Conservation (phyloP, 1,140 invertebrate species). For the Euura lappo region DNA sequence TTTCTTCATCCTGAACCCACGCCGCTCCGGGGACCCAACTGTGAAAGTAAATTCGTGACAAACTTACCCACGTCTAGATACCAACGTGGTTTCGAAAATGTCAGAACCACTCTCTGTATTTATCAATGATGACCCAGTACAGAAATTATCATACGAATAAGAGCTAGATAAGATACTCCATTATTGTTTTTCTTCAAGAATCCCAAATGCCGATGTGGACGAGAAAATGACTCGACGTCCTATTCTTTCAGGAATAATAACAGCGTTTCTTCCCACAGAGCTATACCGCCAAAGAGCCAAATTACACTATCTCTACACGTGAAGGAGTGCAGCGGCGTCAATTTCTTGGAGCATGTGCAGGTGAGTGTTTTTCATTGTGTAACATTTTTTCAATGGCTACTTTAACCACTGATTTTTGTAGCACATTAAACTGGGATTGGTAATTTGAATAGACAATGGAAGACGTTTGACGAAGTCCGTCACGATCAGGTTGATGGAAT, state of each 20-base stretch:
- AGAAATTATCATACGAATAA: no score
- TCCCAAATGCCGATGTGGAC: no score
- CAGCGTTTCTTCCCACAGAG: constrained; percentile 55
- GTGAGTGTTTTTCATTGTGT: constrained; percentile 40
- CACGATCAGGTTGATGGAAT: no score
- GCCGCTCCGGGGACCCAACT: background rate
- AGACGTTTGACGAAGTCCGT: no score
- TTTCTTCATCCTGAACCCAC: background rate
- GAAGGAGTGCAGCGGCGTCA: constrained; percentile 81
- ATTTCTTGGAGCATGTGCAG: constrained; percentile 94
- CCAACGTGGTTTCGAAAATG: no score
- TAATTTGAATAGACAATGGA: background rate
- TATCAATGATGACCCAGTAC: no score
- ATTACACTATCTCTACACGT: constrained; percentile 75
- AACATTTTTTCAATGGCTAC: background rate
- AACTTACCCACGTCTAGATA: no score
- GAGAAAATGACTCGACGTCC: no score
- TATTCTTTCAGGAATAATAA: background rate
- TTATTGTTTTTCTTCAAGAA: no score
- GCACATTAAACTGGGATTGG: background rate
- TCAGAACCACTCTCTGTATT: no score
- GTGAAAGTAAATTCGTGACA: background rate
- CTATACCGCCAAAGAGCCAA: constrained; percentile 77
- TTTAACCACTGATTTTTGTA: background rate
- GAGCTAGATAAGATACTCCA: no score